phyloP scores from a whole-genome alignment of 2,113 vertebrate species.

The Myotis davidii region DNA sequence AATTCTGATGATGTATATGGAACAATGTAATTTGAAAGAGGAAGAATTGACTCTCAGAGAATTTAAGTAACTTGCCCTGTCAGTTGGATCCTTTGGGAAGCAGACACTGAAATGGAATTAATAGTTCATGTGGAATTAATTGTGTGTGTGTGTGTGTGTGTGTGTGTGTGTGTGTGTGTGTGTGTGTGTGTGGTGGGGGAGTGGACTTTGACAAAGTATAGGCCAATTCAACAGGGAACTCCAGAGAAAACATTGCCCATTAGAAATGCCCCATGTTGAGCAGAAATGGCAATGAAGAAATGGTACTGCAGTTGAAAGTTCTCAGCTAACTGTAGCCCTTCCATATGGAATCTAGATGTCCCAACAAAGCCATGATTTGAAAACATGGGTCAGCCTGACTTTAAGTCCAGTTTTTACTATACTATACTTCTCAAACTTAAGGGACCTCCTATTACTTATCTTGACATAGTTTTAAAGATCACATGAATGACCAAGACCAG shows the following conservation, averaged over 20 bases:
- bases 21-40: neutral
- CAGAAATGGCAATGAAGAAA: neutral
- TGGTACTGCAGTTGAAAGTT: neutral
- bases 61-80: neutral
- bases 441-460: neutral
- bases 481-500: neutral
- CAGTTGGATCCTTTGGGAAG: neutral
- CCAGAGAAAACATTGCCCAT: neutral
- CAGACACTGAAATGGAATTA: neutral
- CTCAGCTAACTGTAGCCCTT: neutral
- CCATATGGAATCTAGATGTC: neutral
- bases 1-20: neutral
- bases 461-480: neutral
- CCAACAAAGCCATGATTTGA: neutral
- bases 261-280: accelerated
- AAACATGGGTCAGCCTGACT: neutral
- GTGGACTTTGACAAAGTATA: neutral
- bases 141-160: neutral
- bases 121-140: neutral
- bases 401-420: neutral
- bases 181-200: no score
- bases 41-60: neutral
- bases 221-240: neutral
- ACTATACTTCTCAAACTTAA: neutral
- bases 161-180: neutral